Conservation (phyloP, 2,113 vertebrate genomes). For the Microcebus lehilahytsara region DNA sequence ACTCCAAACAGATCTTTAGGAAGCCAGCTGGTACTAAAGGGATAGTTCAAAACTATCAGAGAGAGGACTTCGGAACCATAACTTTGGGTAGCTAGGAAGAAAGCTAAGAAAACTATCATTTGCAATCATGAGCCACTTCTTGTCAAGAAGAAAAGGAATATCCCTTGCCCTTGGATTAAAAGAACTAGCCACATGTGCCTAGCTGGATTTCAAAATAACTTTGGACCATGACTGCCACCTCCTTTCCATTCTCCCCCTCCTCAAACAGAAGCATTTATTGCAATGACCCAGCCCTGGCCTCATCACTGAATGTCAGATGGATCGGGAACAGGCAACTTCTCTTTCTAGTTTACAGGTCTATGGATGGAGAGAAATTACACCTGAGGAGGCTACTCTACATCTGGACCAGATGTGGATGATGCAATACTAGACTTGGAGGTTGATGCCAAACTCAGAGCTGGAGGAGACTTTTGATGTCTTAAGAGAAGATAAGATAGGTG, state of each 20-base stretch:
- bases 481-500: not conserved
- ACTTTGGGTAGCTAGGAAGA: not conserved
- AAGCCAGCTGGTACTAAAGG: not conserved
- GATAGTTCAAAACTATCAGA: not conserved
- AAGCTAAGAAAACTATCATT: not conserved
- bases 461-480: not conserved
- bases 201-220: not conserved
- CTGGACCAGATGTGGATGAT: not conserved
- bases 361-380: not conserved
- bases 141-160: not conserved
- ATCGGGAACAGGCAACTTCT: not conserved
- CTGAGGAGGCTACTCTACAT: not conserved
- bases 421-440: not conserved
- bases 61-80: not conserved
- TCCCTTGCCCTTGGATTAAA: not conserved
- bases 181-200: not conserved
- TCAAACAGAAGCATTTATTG: not conserved
- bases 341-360: not conserved
- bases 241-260: not conserved
- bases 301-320: not conserved
- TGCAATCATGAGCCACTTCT: not conserved
- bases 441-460: not conserved
- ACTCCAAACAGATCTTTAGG: not conserved
- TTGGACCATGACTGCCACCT: not conserved
- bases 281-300: not conserved